Conservation (phyloP, 2,888 invertebrate species). For the Cordilura impudica region DNA sequence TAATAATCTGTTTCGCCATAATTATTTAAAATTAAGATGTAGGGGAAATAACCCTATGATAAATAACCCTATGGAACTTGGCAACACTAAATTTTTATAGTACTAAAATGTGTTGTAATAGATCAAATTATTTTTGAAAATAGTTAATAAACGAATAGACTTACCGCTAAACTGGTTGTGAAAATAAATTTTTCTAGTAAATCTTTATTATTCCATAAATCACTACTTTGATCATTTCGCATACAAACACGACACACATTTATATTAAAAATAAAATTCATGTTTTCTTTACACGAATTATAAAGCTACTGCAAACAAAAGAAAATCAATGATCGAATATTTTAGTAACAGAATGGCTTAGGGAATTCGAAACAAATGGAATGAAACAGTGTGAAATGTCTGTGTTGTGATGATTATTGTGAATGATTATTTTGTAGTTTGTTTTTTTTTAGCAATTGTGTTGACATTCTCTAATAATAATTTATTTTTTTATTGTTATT, state of each 20-base stretch:
- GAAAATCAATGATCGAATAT: background rate
- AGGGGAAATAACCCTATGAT: too few relatives aligned
- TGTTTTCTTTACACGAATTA: conserved; percentile 44
- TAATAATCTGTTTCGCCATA: too few relatives aligned
- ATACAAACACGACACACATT: conserved; percentile 72
- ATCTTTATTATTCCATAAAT: conserved; percentile 62
- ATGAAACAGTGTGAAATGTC: conserved; percentile 20
- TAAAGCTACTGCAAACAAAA: background rate
- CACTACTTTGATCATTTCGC: conserved; percentile 67
- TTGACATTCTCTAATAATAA: too few relatives aligned
- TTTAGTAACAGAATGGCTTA: conserved; percentile 47
- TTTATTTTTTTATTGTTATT: too few relatives aligned
- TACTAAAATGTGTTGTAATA: conserved; percentile 44
- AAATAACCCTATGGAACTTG: conserved; percentile 14
- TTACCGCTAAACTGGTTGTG: conserved; percentile 70
- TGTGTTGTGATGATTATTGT: background rate
- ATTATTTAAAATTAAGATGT: too few relatives aligned
- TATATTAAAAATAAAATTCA: conserved; percentile 72
- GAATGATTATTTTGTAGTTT: background rate
- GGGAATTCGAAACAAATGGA: conserved; percentile 22
- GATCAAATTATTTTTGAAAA: background rate
- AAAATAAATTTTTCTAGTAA: conserved; percentile 69
- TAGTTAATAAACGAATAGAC: background rate
- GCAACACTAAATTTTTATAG: background rate
- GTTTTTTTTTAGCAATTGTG: too few relatives aligned